These are phyloP conservation scores for Harpalus rubripes DNA, from an alignment of 2,888 invertebrate species.

Conservation along the genomic window DNA sequence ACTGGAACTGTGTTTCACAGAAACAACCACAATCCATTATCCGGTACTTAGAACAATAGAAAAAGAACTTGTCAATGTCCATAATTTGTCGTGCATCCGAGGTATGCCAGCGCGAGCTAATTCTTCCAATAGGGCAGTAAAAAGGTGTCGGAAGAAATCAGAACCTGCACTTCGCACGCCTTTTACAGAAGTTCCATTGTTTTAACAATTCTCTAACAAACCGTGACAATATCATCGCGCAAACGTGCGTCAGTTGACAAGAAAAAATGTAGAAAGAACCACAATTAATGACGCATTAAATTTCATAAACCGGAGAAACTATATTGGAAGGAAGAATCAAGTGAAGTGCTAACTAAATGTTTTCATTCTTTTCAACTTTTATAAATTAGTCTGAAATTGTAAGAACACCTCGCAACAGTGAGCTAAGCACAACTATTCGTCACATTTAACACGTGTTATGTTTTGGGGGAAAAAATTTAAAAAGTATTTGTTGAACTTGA, in stretches of 20 bases:
- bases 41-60: not conserved
- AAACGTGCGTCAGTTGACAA: slow-evolving; percentile 57
- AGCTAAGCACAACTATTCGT: no score
- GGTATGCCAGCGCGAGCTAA: not conserved
- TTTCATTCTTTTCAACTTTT: no score
- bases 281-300: slow-evolving; percentile 52
- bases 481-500: no score
- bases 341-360: no score
- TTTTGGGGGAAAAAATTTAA: no score
- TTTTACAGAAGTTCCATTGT: slow-evolving; percentile 53
- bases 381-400: no score
- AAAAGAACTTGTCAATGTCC: not conserved
- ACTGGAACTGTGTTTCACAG: no score
- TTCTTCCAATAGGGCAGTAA: not conserved
- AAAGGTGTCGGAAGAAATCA: slow-evolving; percentile 46
- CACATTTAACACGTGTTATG: no score
- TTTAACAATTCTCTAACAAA: slow-evolving; percentile 62
- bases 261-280: slow-evolving; percentile 42
- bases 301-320: slow-evolving; percentile 15
- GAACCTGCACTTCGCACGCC: not conserved
- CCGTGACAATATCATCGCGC: slow-evolving; percentile 54
- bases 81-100: slow-evolving; percentile 23
- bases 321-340: not conserved
- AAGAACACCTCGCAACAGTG: no score
- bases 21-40: no score